Percentiles rank a stretch among this genome's conserved stretches.
Conservation (phyloP, 2,797 vertebrate genomes). For the Sparidentex hasta region DNA sequence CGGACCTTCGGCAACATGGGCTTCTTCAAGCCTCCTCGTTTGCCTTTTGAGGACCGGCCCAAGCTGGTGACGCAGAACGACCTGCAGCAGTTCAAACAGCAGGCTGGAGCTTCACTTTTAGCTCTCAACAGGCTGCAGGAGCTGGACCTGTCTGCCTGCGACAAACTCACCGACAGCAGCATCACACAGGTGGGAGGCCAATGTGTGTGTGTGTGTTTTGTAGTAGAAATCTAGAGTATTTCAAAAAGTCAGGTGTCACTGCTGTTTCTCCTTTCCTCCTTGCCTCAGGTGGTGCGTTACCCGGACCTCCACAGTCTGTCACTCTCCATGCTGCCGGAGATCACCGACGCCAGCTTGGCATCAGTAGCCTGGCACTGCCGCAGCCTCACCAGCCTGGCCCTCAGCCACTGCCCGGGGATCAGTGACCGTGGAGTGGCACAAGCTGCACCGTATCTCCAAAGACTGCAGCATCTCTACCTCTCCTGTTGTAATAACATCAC, state of each 20-base stretch:
- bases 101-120: slow-evolving; percentile 80
- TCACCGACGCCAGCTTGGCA: slow-evolving; percentile 85
- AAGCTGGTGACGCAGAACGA: slow-evolving; percentile 75
- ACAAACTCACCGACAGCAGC: slow-evolving; percentile 89
- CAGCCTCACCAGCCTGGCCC: slow-evolving; percentile 83
- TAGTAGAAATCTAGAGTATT: not conserved
- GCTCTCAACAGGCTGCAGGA: slow-evolving; percentile 85
- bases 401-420: slow-evolving; percentile 87
- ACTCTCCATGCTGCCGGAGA: slow-evolving; percentile 86
- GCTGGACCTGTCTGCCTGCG: slow-evolving; percentile 89
- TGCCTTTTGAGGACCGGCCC: slow-evolving; percentile 78
- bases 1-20: slow-evolving; percentile 88
- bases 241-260: not conserved
- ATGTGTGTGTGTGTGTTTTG: accelerated
- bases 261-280: not conserved
- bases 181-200: slow-evolving; percentile 84
- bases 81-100: slow-evolving; percentile 69
- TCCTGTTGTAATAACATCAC: slow-evolving; percentile 87
- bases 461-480: slow-evolving; percentile 88
- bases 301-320: slow-evolving; percentile 86
- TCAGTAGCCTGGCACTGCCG: slow-evolving; percentile 86
- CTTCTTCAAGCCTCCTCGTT: slow-evolving; percentile 86
- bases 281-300: slow-evolving; percentile 85
- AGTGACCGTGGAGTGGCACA: slow-evolving; percentile 84
- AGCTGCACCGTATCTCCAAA: slow-evolving; percentile 78